phyloP scores from a whole-genome alignment of 2,797 vertebrate species.

The Manis crassicaudata region DNA sequence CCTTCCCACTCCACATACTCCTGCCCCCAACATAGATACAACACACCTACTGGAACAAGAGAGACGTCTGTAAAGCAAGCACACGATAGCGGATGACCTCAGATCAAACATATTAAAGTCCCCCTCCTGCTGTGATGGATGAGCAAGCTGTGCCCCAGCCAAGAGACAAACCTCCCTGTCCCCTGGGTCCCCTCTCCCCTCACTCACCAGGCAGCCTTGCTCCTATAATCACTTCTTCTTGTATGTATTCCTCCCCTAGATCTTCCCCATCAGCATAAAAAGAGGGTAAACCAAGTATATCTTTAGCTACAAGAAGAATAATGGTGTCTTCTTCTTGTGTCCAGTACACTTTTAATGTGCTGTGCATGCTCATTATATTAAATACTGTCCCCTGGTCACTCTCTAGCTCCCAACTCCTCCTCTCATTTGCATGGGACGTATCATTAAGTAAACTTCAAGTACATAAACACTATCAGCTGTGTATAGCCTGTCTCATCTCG shows the following conservation, averaged over 20 bases:
- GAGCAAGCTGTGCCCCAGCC: not conserved
- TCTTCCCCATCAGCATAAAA: not conserved
- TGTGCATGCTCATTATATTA: not conserved
- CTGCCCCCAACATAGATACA: not conserved
- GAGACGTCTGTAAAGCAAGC: not conserved
- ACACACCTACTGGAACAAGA: not conserved
- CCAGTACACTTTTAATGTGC: not conserved
- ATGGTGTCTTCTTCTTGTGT: not conserved
- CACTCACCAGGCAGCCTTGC: not conserved
- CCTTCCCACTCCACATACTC: not conserved
- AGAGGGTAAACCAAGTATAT: not conserved
- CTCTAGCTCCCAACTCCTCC: not conserved
- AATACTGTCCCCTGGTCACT: not conserved
- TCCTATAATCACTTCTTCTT: not conserved
- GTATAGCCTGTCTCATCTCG: not conserved
- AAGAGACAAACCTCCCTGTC: not conserved
- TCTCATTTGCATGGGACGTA: not conserved
- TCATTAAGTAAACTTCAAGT: not conserved
- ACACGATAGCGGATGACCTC: not conserved
- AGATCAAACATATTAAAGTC: not conserved
- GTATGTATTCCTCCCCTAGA: not conserved
- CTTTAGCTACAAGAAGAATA: not conserved
- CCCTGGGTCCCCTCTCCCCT: not conserved
- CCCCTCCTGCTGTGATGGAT: not conserved
- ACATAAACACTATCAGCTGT: not conserved